A percentile compares a stretch with the other conserved stretches of the same genome.
phyloP scores from a whole-genome alignment of 2,113 vertebrate genomes.

The Natator depressus region DNA sequence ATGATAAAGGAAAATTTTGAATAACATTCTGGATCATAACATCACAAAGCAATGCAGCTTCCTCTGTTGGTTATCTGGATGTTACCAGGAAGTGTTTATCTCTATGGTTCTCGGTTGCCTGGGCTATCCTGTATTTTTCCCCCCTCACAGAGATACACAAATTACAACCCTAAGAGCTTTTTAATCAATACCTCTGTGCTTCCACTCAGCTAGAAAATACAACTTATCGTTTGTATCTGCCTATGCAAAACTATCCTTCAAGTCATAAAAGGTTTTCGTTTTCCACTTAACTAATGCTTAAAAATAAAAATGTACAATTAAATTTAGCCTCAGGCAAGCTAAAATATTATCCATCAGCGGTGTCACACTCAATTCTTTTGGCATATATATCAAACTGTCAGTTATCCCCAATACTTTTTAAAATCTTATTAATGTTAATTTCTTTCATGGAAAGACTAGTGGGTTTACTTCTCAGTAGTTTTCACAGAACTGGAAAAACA shows the following conservation, averaged over 20 bases:
- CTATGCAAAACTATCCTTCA: not conserved
- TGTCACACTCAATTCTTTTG: not conserved
- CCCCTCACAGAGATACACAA: not conserved
- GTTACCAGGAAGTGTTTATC: not conserved
- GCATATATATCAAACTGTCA: constrained; percentile 61
- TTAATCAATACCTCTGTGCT: not conserved
- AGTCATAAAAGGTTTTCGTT: not conserved
- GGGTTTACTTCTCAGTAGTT: not conserved
- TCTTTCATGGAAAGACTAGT: not conserved
- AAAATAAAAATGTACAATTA: constrained; percentile 40
- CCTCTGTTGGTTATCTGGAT: not conserved
- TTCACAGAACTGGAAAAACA: not conserved
- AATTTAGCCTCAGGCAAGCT: constrained; percentile 41
- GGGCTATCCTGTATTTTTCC: not conserved
- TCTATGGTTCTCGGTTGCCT: not conserved
- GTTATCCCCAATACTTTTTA: not conserved
- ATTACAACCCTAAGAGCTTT: not conserved
- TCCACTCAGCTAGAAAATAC: not conserved
- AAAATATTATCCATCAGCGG: constrained; percentile 56
- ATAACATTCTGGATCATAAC: not conserved
- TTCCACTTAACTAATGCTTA: constrained; percentile 8
- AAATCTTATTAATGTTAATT: constrained; percentile 44
- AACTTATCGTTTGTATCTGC: not conserved
- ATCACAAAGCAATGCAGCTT: not conserved
- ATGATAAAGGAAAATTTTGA: not conserved